Base-by-base conservation (phyloP, 2,888 invertebrate genomes). In the Polymixis lichenea region DNA sequence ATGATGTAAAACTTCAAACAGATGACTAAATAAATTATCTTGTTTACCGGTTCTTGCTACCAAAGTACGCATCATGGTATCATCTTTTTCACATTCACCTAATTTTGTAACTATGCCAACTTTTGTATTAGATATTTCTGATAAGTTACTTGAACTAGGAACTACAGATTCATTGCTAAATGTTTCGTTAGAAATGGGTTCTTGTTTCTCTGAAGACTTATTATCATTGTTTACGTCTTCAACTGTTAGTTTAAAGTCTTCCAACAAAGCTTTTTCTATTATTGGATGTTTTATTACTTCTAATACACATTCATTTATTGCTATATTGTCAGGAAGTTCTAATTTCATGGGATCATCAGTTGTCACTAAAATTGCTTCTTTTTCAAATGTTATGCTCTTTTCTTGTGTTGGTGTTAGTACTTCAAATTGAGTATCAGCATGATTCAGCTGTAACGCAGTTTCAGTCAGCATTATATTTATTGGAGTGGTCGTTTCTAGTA, bases 11-110 rank as follows among this genome's bases (percentile, higher is more conserved):
- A 67, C 64, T 69, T 73, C 56, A 73, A 80, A 72, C 73, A 62
- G 22, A 77, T 76, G 58, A 66, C 62, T 70, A 67, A 67, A 60
- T 68, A 74, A 71, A 56, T 78, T 22, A 51, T 80, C 8, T 56
- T 49, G 77, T 83, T 84, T 83, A 84, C 84, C 80, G 66, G 53
- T 77, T 74, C 28, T 25, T 56, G 38, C 5, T 67, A 80, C 46
- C 56, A 74, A 83, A 80, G 46, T 76, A 64, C 7, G 71, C 25
- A 53, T 61, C 32, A 60, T 46, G 25, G 32, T 51, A 51, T 68
- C 67, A 64, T 46, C 25, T 46, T 70, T 72, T 77, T 58, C 65
- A 53, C 9, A 55, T 55, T 69, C 38, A 38, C 4, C 53, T 19
- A 46, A 25, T 43, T 32, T 68, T 64, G 38, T 13, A 49, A 13